A percentile compares a stretch with the other conserved stretches of the same genome.
Evolutionary conservation across 2,888 invertebrate species (phyloP).

Genomic region (Chymomyza amoena): DNA sequence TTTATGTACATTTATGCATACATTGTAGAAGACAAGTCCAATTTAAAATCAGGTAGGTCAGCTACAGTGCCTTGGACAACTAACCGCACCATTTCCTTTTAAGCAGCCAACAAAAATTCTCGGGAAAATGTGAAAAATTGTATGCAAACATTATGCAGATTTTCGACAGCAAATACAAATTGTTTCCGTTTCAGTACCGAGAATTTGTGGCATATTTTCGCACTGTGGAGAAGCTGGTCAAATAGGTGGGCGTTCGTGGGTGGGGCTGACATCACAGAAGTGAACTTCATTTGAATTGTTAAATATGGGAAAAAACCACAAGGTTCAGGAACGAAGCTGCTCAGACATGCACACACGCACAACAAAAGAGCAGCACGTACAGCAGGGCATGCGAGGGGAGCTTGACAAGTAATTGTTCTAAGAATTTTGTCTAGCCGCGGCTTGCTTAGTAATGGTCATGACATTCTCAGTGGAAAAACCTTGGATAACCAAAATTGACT

Average conservation of each 20-base stretch:
- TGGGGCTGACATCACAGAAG: slow-evolving; percentile 24
- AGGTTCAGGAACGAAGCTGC: background rate
- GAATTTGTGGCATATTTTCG: background rate
- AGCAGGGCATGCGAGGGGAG: too few relatives aligned
- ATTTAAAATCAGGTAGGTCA: too few relatives aligned
- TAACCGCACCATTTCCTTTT: too few relatives aligned
- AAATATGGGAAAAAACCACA: slow-evolving; percentile 9
- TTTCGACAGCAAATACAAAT: slow-evolving; percentile 32
- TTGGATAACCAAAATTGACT: too few relatives aligned
- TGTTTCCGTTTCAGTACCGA: slow-evolving; percentile 25
- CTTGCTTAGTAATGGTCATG: too few relatives aligned
- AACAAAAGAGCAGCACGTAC: background rate
- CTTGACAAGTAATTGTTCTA: too few relatives aligned
- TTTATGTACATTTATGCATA: too few relatives aligned
- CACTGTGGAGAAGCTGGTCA: background rate
- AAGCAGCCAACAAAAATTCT: background rate
- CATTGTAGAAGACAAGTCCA: too few relatives aligned
- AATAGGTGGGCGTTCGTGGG: slow-evolving; percentile 12
- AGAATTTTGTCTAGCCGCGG: too few relatives aligned
- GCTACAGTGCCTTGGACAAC: too few relatives aligned
- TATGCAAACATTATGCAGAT: slow-evolving; percentile 40
- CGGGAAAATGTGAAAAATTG: background rate
- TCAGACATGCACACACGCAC: slow-evolving; percentile 4
- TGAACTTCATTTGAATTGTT: slow-evolving; percentile 32
- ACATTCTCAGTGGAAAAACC: too few relatives aligned